Evolutionary conservation across 2,888 invertebrate species (phyloP).

Genomic region (Zhuqinia jingwanae): DNA sequence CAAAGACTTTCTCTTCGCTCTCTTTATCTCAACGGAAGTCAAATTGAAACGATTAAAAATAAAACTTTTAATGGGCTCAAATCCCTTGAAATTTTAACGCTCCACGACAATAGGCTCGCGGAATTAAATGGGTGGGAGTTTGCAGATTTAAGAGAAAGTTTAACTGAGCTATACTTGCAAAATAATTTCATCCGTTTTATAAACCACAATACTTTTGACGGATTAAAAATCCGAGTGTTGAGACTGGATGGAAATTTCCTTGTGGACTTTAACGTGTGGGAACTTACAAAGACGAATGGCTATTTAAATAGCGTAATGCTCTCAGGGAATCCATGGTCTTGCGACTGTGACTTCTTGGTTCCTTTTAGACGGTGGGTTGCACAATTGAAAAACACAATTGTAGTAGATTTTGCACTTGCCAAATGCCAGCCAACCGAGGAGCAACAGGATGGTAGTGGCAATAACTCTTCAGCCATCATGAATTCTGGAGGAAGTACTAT

Average conservation of each 20-base stretch:
- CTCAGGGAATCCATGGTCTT: conserved; percentile 88
- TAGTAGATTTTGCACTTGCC: conserved; percentile 84
- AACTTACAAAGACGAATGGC: conserved; percentile 88
- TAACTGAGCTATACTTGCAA: conserved; percentile 88
- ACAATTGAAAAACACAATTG: conserved; percentile 88
- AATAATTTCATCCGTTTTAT: conserved; percentile 88
- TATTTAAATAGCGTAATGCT: conserved; percentile 90
- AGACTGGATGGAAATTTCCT: conserved; percentile 92
- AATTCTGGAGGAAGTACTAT: conserved; percentile 58
- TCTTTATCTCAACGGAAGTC: conserved; percentile 93
- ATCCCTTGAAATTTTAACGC: conserved; percentile 89
- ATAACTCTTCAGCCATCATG: conserved; percentile 60
- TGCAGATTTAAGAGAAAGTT: conserved; percentile 86
- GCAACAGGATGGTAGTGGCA: conserved; percentile 36
- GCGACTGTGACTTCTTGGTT: conserved; percentile 90
- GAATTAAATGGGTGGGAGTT: conserved; percentile 87
- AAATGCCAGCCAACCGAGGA: conserved; percentile 67
- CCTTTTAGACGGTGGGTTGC: conserved; percentile 90
- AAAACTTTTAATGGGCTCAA: conserved; percentile 94
- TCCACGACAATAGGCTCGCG: conserved; percentile 86
- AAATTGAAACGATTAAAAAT: conserved; percentile 91
- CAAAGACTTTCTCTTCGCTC: conserved; percentile 93
- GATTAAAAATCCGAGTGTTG: conserved; percentile 88
- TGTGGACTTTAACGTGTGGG: conserved; percentile 91
- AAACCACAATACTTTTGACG: no score